A percentile compares a stretch with the other conserved stretches of the same genome.
phyloP scores from a whole-genome alignment of 1,140 invertebrate genomes.

The Drosophila murphyi region DNA sequence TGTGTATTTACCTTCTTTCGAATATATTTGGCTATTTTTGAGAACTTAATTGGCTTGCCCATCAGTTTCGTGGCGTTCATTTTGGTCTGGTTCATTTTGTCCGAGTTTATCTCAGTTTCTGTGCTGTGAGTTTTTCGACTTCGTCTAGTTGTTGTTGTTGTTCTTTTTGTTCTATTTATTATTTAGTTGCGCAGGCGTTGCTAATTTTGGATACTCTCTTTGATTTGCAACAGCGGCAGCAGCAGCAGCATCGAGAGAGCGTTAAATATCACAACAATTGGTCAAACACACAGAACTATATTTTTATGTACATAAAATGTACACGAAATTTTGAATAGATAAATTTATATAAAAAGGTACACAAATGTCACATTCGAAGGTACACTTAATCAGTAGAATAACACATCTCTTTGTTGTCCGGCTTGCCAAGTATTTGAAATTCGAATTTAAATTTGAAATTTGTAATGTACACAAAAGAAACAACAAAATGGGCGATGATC shows the following conservation, averaged over 20 bases:
- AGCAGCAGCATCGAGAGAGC: slow-evolving; percentile 30
- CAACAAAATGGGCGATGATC: background rate
- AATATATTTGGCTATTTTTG: slow-evolving; percentile 84
- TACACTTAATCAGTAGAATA: slow-evolving; percentile 20
- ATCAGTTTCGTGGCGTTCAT: slow-evolving; percentile 79
- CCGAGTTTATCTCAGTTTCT: background rate
- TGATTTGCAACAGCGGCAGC: slow-evolving; percentile 15
- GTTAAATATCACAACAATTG: slow-evolving; percentile 25
- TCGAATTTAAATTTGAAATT: slow-evolving; percentile 27
- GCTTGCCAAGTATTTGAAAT: background rate
- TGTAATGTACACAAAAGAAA: slow-evolving; percentile 36
- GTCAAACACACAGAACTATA: slow-evolving; percentile 5
- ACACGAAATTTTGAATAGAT: background rate
- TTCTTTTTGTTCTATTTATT: slow-evolving; percentile 12
- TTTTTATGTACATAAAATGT: background rate
- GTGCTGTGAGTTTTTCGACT: slow-evolving; percentile 2
- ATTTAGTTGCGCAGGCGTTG: slow-evolving; percentile 45
- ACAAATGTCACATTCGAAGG: slow-evolving; percentile 57
- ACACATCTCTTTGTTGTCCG: slow-evolving; percentile 21
- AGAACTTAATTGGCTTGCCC: slow-evolving; percentile 79
- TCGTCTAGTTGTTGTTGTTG: slow-evolving; percentile 16
- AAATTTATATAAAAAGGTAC: background rate
- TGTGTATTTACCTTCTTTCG: slow-evolving; percentile 80
- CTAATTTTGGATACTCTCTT: slow-evolving; percentile 68
- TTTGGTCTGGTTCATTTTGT: slow-evolving; percentile 50